A percentile compares a stretch with the other conserved stretches of the same genome.
These are phyloP conservation scores for Ataeniobius toweri DNA, from an alignment of 2,797 vertebrate genomes.

Conservation along the genomic window DNA sequence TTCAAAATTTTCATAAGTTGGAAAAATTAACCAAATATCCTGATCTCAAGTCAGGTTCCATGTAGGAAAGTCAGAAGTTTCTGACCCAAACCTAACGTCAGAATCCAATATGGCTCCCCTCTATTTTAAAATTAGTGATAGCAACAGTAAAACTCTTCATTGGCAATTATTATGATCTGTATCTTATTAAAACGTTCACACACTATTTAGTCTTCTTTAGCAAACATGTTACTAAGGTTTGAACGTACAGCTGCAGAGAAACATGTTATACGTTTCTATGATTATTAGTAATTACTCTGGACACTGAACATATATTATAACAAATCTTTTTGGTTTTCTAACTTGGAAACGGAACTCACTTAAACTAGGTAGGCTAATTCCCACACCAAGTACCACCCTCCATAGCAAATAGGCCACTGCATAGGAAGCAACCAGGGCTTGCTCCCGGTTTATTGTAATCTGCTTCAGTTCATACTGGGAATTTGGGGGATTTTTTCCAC, in stretches of 20 bases:
- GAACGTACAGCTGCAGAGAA: neutral
- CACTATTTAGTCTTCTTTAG: neutral
- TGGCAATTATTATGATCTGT: neutral
- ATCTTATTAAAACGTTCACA: neutral
- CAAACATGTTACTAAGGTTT: neutral
- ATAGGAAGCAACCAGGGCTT: neutral
- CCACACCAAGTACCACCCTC: neutral
- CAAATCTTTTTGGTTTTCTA: neutral
- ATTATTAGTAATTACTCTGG: neutral
- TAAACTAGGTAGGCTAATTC: neutral
- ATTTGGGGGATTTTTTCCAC: neutral
- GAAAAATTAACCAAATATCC: neutral
- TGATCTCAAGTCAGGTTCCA: neutral
- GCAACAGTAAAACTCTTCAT: neutral
- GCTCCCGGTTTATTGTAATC: neutral
- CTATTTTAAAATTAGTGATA: neutral
- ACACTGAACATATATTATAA: neutral
- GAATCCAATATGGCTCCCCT: neutral
- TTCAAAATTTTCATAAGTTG: neutral
- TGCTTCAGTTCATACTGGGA: neutral
- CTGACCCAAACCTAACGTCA: neutral
- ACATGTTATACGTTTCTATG: neutral
- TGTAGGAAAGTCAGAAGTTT: neutral
- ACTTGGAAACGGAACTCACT: neutral
- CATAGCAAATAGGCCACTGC: neutral